phyloP scores from a whole-genome alignment of 1,140 invertebrate species.

The Drosophila subobscura region DNA sequence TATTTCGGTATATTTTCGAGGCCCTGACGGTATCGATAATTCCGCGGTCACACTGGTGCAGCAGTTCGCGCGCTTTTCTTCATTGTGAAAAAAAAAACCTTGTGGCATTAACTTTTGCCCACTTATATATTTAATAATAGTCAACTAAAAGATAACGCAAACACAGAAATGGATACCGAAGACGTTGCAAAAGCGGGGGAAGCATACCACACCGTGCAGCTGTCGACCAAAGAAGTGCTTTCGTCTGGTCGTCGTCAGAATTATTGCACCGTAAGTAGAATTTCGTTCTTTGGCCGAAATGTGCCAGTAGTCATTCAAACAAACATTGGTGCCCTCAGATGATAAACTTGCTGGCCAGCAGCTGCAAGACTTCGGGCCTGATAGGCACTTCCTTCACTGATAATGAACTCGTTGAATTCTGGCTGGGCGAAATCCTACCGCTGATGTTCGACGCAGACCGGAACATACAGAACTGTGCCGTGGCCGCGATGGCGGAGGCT shows the following conservation, averaged over 20 bases:
- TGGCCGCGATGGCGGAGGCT: conserved; percentile 70
- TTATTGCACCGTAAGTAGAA: conserved; percentile 75
- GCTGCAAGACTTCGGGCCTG: conserved; percentile 71
- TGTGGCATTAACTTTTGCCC: conserved; percentile 6
- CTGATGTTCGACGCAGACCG: conserved; percentile 70
- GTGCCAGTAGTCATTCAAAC: conserved; percentile 16
- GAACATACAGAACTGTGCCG: conserved; percentile 65
- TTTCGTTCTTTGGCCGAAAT: neutral
- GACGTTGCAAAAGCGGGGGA: conserved; percentile 60
- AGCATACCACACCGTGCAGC: conserved; percentile 76
- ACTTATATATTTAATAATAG: neutral
- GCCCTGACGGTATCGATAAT: too few relatives aligned
- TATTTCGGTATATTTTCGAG: too few relatives aligned
- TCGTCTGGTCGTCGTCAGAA: conserved; percentile 73
- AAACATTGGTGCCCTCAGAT: conserved; percentile 44
- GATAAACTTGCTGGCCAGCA: conserved; percentile 71
- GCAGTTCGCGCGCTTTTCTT: conserved; percentile 63
- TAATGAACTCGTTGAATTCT: conserved; percentile 74
- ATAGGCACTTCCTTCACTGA: conserved; percentile 56
- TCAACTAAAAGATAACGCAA: neutral
- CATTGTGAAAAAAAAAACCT: conserved; percentile 15
- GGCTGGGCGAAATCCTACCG: conserved; percentile 73
- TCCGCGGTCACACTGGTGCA: neutral
- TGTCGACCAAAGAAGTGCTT: conserved; percentile 79
- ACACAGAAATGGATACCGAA: conserved; percentile 56